Evolutionary conservation across 2,888 invertebrate species (phyloP), one percentile per base, ranked within the genome.

Genomic region (Cabera pusaria): DNA sequence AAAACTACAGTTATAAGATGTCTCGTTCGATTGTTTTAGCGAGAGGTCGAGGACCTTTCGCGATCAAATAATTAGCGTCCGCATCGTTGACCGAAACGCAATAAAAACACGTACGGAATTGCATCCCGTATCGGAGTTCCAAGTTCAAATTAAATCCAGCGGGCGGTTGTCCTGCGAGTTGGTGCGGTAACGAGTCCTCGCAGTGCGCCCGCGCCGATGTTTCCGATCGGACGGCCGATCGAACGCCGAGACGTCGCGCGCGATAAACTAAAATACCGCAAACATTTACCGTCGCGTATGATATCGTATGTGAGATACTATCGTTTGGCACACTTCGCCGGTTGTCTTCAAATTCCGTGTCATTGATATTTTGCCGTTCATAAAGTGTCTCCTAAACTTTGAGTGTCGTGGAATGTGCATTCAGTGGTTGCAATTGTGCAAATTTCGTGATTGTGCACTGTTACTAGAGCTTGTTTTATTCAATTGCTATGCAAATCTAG

Each of bases 201-300:
- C 78, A 86, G 87, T 86, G 73, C 79, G 79, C 74, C 49, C 59
- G 72, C 73, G 83, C 71, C 72, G 67, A 72, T 70, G 77, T 66
- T 56, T 74, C 70, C 59, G 82, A 70, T 67, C 82, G 84, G 80
- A 71, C 84, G 83, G 72, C 67, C 64, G 66, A 37, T 43, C 37
- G 38, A 56, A 58, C 67, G 58, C 66, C 64, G 63, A 48, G 63
- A 49, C 52, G 51, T 61, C 61, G 67, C 66, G 62, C 57, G 70
- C 62, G 64, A 57, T 54, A 55, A 57, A 52, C 57, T 62, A 73
- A 73, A 61, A 63, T 59, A 65, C 53, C 60, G 70, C 68, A 58
- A 60, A 18, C 29, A 38, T 37, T 44, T 21, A 34, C 26, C 37
- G 40, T 33, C 35, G 32, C 37, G 28, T 36, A 14, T 23, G 31